phyloP scores from a whole-genome alignment of 37 sponge, comb jelly and placozoan species.

The Eunapius fragilis region DNA sequence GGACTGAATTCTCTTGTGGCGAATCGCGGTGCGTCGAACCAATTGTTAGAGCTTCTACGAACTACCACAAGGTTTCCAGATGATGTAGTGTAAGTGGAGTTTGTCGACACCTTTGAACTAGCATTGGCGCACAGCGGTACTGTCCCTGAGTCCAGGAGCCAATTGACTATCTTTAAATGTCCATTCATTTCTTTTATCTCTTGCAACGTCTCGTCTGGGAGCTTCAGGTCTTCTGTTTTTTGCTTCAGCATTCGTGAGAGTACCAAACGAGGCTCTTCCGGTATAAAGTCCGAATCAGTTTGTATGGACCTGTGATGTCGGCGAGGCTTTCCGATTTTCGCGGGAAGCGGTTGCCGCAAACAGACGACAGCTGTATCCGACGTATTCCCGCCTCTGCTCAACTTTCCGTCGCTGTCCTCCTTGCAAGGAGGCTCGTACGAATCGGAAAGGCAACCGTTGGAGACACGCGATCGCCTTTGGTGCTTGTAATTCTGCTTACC shows the following conservation, averaged over 20 bases:
- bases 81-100: neutral
- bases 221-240: slow-evolving; percentile 15
- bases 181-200: slow-evolving; percentile 28
- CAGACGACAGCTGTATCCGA: slow-evolving; percentile 14
- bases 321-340: neutral
- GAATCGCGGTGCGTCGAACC: slow-evolving; percentile 14
- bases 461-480: neutral
- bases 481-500: neutral
- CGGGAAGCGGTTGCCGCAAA: neutral
- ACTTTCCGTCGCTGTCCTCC: neutral
- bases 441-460: neutral
- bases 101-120: neutral
- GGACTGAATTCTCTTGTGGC: slow-evolving; percentile 3
- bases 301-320: neutral
- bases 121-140: neutral
- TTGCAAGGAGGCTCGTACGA: neutral
- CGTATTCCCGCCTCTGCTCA: neutral
- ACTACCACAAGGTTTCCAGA: slow-evolving; percentile 20
- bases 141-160: slow-evolving; percentile 9
- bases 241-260: slow-evolving; percentile 17
- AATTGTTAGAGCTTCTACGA: neutral
- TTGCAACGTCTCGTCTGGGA: neutral
- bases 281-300: neutral
- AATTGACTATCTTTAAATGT: slow-evolving; percentile 16
- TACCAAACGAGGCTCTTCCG: neutral